A percentile compares a stretch with the other conserved stretches of the same genome.
Evolutionary conservation across 1,140 invertebrate species (phyloP).

Genomic region (fruit fly (Drosophila melanogaster)): DNA sequence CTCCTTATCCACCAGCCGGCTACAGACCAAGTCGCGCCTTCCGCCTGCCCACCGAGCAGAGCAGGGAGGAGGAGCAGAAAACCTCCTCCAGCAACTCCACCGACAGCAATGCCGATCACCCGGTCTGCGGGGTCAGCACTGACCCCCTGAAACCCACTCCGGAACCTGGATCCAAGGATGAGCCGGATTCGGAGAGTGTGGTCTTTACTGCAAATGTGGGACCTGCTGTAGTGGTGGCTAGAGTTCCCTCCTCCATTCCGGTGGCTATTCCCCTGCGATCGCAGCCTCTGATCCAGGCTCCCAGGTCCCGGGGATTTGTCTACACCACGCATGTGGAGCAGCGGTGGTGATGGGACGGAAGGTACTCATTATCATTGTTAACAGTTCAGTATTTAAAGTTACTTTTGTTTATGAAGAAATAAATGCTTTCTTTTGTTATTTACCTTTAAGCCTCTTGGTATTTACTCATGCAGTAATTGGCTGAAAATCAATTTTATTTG

Average conservation of each 20-base stretch:
- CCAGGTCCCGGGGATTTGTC: constrained; percentile 40
- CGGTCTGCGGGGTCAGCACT: constrained; percentile 73
- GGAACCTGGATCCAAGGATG: constrained; percentile 59
- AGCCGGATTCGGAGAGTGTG: constrained; percentile 74
- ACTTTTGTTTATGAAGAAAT: constrained; percentile 16
- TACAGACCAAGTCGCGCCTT: constrained; percentile 75
- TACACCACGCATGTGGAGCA: constrained; percentile 68
- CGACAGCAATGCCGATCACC: constrained; percentile 62
- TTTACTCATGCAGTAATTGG: too few relatives aligned
- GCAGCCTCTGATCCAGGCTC: constrained; percentile 42
- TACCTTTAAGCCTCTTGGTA: background rate
- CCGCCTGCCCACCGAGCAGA: constrained; percentile 60
- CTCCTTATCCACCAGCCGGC: constrained; percentile 73
- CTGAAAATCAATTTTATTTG: background rate
- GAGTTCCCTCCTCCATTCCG: constrained; percentile 47
- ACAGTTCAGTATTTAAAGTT: constrained; percentile 48
- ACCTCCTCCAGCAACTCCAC: constrained; percentile 8
- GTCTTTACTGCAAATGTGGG: constrained; percentile 61
- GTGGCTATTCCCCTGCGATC: constrained; percentile 69
- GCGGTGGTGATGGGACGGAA: constrained; percentile 48
- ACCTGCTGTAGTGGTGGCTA: constrained; percentile 62
- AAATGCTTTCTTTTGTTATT: constrained; percentile 23
- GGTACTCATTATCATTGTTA: constrained; percentile 22
- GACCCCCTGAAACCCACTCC: constrained; percentile 76
- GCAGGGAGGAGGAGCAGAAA: constrained; percentile 27